A percentile compares a stretch with the other conserved stretches of the same genome.
phyloP scores from a whole-genome alignment of 30 jellyfish, hydroid and myxozoan genomes.

The Clytia hemisphaerica region DNA sequence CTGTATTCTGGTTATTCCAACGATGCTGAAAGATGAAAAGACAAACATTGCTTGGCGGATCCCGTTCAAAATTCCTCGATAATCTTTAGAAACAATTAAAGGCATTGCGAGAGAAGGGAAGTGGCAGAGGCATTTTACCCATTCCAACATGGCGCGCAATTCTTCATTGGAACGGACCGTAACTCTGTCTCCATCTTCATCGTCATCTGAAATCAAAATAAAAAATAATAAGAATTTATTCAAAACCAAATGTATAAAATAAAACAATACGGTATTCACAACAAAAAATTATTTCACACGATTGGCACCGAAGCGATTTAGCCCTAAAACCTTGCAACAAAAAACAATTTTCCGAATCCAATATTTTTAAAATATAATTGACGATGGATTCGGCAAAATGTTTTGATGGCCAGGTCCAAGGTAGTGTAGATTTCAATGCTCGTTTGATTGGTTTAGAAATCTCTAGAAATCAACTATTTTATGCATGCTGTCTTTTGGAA shows the following conservation, averaged over 20 bases:
- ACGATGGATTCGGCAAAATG: too few species aligned
- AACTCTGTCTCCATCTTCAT: slow-evolving; percentile 95
- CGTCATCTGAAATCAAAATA: slow-evolving; percentile 68
- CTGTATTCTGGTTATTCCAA: slow-evolving; percentile 52
- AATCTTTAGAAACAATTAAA: neutral
- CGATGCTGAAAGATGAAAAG: slow-evolving; percentile 43
- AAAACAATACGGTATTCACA: neutral
- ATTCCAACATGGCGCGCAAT: slow-evolving; percentile 67
- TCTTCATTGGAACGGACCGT: slow-evolving; percentile 98
- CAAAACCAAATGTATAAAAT: neutral
- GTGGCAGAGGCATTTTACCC: slow-evolving; percentile 45
- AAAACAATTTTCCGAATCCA: too few species aligned
- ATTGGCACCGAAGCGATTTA: too few species aligned
- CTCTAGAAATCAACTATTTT: too few species aligned
- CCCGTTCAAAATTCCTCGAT: too few species aligned
- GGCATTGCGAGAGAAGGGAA: neutral
- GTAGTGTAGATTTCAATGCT: too few species aligned
- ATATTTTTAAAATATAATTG: too few species aligned
- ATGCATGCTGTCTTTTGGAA: too few species aligned
- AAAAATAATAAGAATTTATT: neutral
- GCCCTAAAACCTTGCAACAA: too few species aligned
- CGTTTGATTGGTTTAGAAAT: too few species aligned
- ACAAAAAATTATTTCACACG: too few species aligned
- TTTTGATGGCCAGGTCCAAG: too few species aligned
- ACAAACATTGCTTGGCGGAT: neutral